Evolutionary conservation across 1,140 invertebrate species (phyloP).

Genomic region (Colletes latitarsis): DNA sequence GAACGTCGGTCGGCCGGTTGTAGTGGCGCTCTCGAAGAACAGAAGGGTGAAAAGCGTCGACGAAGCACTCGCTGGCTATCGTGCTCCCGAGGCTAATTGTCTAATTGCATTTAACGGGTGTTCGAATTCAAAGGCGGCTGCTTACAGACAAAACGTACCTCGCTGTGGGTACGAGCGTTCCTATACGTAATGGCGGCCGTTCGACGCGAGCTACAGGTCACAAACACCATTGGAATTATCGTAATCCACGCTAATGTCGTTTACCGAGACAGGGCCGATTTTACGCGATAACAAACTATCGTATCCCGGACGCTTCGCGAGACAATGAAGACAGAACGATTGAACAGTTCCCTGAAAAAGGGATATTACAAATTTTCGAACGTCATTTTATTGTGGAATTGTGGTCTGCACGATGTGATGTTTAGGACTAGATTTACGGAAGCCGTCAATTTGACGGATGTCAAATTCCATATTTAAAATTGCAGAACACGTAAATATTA

Average conservation of each 20-base stretch:
- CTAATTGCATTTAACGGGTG: constrained; percentile 69
- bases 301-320: too few relatives aligned
- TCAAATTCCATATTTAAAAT: too few relatives aligned
- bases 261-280: too few relatives aligned
- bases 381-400: too few relatives aligned
- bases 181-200: not conserved
- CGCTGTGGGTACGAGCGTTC: not conserved
- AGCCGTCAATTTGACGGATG: too few relatives aligned
- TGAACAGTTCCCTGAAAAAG: too few relatives aligned
- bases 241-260: constrained; percentile 27
- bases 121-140: constrained; percentile 51
- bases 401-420: too few relatives aligned
- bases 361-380: too few relatives aligned
- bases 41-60: constrained; percentile 55
- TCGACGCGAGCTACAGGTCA: not conserved
- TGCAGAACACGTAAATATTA: too few relatives aligned
- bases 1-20: constrained; percentile 28
- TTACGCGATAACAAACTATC: too few relatives aligned
- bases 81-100: constrained; percentile 47
- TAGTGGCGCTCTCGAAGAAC: constrained; percentile 45
- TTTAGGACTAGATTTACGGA: too few relatives aligned
- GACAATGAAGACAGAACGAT: too few relatives aligned
- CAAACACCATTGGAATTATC: constrained; percentile 13
- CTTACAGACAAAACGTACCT: not conserved
- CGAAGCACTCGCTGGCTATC: constrained; percentile 57